Percentiles rank a stretch among this genome's conserved stretches.
phyloP scores from a whole-genome alignment of 2,113 vertebrate species.

The Otus sunia region DNA sequence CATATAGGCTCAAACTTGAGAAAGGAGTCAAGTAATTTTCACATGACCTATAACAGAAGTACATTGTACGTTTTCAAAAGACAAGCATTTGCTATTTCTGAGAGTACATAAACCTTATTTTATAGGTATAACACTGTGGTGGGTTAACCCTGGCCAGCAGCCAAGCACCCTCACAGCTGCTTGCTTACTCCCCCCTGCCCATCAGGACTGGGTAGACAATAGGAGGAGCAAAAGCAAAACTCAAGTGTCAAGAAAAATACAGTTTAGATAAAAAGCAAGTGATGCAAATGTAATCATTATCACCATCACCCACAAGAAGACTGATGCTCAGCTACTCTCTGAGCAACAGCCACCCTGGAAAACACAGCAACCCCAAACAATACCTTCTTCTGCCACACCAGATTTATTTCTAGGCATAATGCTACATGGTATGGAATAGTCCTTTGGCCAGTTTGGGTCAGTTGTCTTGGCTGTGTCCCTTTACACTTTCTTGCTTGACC shows the following conservation, averaged over 20 bases:
- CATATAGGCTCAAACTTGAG: background rate
- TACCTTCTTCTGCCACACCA: background rate
- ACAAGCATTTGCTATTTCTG: background rate
- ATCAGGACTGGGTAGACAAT: background rate
- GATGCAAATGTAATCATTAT: background rate
- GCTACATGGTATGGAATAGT: background rate
- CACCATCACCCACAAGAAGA: background rate
- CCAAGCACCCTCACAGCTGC: background rate
- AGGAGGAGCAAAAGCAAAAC: background rate
- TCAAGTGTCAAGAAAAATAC: background rate
- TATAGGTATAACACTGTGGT: background rate
- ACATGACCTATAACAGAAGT: background rate
- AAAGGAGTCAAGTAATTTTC: background rate
- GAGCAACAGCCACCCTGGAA: background rate
- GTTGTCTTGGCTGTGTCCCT: background rate
- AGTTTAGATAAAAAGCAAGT: background rate
- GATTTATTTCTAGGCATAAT: background rate
- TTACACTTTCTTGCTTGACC: background rate
- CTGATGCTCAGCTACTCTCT: background rate
- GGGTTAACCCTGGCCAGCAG: background rate
- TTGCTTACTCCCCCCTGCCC: rapidly evolving
- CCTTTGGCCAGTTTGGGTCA: background rate
- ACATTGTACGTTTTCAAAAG: background rate
- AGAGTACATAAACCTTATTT: background rate
- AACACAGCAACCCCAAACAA: background rate